Percentiles rank a stretch among this genome's conserved stretches.
phyloP scores from a whole-genome alignment of 2,888 invertebrate species.

The Cerceris ruficornis region DNA sequence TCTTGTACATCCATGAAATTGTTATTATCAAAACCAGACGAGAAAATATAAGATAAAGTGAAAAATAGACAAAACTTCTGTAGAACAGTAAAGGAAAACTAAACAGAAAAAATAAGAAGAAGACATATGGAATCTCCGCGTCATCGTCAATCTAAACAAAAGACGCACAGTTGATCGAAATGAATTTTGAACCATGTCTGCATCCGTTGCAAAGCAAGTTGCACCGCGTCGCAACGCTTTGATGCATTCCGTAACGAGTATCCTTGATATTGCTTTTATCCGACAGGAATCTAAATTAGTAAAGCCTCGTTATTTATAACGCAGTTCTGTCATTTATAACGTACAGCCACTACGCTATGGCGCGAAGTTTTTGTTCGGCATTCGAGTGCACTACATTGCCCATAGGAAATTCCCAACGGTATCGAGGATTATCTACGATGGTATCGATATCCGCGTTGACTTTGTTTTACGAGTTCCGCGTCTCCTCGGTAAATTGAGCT shows the following conservation, averaged over 20 bases:
- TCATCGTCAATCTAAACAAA: too few relatives aligned
- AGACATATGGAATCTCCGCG: too few relatives aligned
- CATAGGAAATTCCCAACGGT: slow-evolving; percentile 46
- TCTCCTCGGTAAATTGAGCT: slow-evolving; percentile 58
- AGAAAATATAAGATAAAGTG: too few relatives aligned
- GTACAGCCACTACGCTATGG: slow-evolving; percentile 15
- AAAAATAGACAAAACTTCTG: too few relatives aligned
- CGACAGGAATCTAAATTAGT: slow-evolving; percentile 63
- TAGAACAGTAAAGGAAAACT: too few relatives aligned
- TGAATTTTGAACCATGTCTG: too few relatives aligned
- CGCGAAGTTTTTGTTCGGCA: slow-evolving; percentile 28
- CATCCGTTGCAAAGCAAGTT: too few relatives aligned
- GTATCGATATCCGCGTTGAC: slow-evolving; percentile 51
- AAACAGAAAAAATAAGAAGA: too few relatives aligned
- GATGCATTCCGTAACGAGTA: slow-evolving; percentile 32
- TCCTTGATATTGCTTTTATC: slow-evolving; percentile 49
- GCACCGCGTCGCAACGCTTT: too few relatives aligned
- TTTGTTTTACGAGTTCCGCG: slow-evolving; percentile 64
- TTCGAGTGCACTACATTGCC: slow-evolving; percentile 25
- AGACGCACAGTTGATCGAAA: too few relatives aligned
- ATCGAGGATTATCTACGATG: slow-evolving; percentile 61
- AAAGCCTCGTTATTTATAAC: slow-evolving; percentile 60
- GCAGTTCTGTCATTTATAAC: slow-evolving; percentile 43
- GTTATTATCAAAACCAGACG: too few relatives aligned
- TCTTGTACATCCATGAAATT: too few relatives aligned